phyloP scores from a whole-genome alignment of 2,113 vertebrate genomes.

The Vimba vimba region DNA sequence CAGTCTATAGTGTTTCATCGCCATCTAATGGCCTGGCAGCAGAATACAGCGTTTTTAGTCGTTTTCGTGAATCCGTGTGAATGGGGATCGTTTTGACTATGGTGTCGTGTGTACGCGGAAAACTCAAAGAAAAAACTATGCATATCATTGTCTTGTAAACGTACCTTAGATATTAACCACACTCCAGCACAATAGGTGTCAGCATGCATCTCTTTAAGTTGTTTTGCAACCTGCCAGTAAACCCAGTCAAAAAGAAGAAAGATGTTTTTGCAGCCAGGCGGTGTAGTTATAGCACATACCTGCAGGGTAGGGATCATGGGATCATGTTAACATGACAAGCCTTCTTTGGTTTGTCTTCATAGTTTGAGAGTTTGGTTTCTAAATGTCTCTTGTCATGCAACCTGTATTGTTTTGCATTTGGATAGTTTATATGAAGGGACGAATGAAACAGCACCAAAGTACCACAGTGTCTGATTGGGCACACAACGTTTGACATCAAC shows the following conservation, averaged over 20 bases:
- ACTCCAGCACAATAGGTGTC: neutral
- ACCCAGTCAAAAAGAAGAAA: neutral
- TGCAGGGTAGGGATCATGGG: neutral
- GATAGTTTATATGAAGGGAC: neutral
- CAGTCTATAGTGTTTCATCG: no score
- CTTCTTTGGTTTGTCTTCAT: neutral
- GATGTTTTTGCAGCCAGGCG: neutral
- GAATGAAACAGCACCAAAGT: neutral
- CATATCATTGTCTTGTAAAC: no score
- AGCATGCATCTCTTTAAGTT: neutral
- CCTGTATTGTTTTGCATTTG: neutral
- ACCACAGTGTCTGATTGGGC: neutral
- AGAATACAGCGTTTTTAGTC: no score
- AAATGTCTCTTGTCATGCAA: neutral
- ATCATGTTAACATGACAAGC: neutral
- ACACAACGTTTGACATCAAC: neutral
- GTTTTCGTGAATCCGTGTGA: no score
- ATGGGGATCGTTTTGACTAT: no score
- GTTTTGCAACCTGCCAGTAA: neutral
- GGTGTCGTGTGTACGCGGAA: no score
- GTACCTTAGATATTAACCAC: neutral
- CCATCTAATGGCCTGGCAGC: no score
- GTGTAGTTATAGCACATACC: neutral
- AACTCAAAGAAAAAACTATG: no score
- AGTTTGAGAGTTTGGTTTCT: neutral